Evolutionary conservation across 2,113 vertebrate genomes (phyloP).

Genomic region (Carassius auratus): DNA sequence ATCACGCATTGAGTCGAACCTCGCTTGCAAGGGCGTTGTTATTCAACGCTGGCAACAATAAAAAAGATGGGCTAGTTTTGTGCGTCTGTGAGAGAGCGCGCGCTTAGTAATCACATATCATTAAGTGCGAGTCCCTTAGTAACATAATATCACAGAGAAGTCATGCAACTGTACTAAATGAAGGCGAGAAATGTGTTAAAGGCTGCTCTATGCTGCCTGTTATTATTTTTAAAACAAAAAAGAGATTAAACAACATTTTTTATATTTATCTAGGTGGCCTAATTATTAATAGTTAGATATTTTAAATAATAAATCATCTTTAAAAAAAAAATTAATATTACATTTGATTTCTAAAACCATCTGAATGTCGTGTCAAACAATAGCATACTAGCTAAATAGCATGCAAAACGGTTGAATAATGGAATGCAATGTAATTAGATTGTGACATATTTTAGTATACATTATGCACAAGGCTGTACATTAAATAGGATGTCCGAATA

Average conservation of each 20-base stretch:
- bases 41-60: conserved; percentile 17
- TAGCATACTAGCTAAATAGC: too few species aligned
- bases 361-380: too few species aligned
- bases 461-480: too few species aligned
- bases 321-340: background rate
- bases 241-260: too few species aligned
- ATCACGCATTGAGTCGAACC: conserved; percentile 20
- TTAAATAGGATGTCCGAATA: too few species aligned
- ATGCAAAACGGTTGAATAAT: too few species aligned
- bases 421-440: too few species aligned
- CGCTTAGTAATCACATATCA: conserved; percentile 60
- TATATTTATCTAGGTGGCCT: too few species aligned
- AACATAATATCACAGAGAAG: conserved; percentile 58
- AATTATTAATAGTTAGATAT: background rate
- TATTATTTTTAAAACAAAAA: background rate
- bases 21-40: conserved; percentile 10
- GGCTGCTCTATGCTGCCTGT: background rate
- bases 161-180: conserved; percentile 20
- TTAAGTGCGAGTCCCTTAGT: conserved; percentile 64
- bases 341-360: too few species aligned
- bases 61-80: background rate
- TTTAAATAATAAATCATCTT: too few species aligned
- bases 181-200: background rate
- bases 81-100: conserved; percentile 40
- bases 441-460: too few species aligned